A percentile compares a stretch with the other conserved stretches of the same genome.
These are phyloP conservation scores for Jacana jacana DNA, from an alignment of 2,113 vertebrate genomes.

Conservation along the genomic window DNA sequence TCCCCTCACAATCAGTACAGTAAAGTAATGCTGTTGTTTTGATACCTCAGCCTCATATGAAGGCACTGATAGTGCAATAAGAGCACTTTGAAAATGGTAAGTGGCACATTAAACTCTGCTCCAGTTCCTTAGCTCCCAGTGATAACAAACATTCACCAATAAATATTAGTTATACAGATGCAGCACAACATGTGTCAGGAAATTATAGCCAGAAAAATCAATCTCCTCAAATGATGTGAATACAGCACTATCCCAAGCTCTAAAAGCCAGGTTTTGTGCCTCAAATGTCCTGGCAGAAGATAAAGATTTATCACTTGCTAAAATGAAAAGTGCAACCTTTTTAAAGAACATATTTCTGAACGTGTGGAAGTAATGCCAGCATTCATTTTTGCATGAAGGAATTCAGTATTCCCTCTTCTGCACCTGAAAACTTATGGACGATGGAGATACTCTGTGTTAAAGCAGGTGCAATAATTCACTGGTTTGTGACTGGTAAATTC, in stretches of 20 bases:
- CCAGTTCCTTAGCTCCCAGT: neutral
- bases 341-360: neutral
- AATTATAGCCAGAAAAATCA: slow-evolving; percentile 31
- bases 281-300: neutral
- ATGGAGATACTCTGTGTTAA: neutral
- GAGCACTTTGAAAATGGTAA: neutral
- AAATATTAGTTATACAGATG: slow-evolving; percentile 37
- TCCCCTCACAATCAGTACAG: neutral
- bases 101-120: slow-evolving; percentile 47
- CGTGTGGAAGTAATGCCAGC: neutral
- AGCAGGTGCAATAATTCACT: neutral
- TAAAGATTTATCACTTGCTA: neutral
- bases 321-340: neutral
- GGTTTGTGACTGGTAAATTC: neutral
- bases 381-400: neutral
- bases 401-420: neutral
- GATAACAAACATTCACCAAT: neutral
- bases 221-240: neutral
- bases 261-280: neutral
- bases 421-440: neutral
- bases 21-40: rapidly evolving
- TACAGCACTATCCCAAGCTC: neutral
- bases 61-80: neutral
- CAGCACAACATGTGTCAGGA: neutral
- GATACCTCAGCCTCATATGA: neutral